A percentile compares a stretch with the other conserved stretches of the same genome.
These are phyloP conservation scores for Ophion costatus DNA, from an alignment of 2,888 invertebrate genomes.

Conservation along the genomic window DNA sequence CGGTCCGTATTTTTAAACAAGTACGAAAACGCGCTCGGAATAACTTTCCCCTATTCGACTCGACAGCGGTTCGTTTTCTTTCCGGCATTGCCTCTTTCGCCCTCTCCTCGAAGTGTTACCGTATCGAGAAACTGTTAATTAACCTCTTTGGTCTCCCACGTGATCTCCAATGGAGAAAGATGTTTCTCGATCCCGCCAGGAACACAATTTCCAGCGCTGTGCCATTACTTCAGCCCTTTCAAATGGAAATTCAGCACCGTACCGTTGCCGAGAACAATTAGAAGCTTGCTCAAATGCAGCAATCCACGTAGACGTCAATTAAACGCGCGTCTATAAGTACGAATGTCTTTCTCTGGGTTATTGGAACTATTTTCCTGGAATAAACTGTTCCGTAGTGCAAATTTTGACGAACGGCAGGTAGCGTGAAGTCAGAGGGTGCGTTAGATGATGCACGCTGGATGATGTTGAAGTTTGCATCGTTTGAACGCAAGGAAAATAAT, in stretches of 20 bases:
- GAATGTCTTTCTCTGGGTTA: no score
- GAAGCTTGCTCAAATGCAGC: slow-evolving; percentile 25
- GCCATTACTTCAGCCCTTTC: slow-evolving; percentile 31
- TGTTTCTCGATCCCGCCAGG: slow-evolving; percentile 12
- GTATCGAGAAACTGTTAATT: slow-evolving; percentile 65
- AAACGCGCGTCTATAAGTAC: neutral
- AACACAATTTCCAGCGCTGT: slow-evolving; percentile 35
- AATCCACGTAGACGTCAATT: neutral
- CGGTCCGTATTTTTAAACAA: slow-evolving; percentile 62
- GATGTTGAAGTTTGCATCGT: no score
- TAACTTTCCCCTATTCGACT: slow-evolving; percentile 69
- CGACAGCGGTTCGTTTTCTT: slow-evolving; percentile 18
- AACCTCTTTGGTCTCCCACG: slow-evolving; percentile 39
- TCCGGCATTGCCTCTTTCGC: neutral
- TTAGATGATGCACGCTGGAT: no score
- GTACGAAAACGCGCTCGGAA: slow-evolving; percentile 72
- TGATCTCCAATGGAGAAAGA: slow-evolving; percentile 43
- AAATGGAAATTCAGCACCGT: slow-evolving; percentile 36
- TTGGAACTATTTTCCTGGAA: no score
- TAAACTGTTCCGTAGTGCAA: no score
- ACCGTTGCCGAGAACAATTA: slow-evolving; percentile 55
- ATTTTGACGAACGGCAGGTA: no score
- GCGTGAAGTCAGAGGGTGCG: no score
- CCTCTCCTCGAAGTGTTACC: slow-evolving; percentile 7
- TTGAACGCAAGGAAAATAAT: no score